These are phyloP conservation scores for Distichodus sexfasciatus DNA, from an alignment of 2,797 vertebrate species.

Conservation along the genomic window DNA sequence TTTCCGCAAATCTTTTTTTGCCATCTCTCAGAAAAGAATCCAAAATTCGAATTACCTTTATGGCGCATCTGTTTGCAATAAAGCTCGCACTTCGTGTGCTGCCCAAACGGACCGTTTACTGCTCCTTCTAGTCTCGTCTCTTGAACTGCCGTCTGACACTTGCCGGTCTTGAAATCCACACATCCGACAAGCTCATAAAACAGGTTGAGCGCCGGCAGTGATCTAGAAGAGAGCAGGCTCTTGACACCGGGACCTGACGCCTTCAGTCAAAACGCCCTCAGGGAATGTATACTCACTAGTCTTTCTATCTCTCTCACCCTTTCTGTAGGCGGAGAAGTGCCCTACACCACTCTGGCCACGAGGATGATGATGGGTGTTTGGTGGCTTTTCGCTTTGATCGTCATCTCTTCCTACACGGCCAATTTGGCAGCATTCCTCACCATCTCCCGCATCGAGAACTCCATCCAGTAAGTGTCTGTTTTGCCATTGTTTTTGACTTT, in stretches of 20 bases:
- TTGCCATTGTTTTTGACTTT: not conserved
- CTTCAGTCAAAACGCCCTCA: not conserved
- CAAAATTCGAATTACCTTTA: not conserved
- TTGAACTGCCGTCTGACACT: not conserved
- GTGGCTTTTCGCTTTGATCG: constrained; percentile 98
- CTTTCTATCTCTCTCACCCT: not conserved
- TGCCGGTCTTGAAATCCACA: not conserved
- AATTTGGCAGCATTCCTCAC: constrained; percentile 98
- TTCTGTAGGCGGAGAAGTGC: constrained; percentile 88
- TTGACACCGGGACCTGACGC: not conserved
- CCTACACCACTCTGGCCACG: constrained; percentile 94
- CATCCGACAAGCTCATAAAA: not conserved
- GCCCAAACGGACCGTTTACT: not conserved
- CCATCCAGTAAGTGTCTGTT: constrained; percentile 90
- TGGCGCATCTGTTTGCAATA: not conserved
- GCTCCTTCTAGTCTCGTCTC: not conserved
- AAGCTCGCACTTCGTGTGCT: not conserved
- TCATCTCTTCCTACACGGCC: constrained; percentile 97
- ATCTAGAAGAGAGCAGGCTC: not conserved
- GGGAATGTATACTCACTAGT: not conserved
- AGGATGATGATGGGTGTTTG: constrained; percentile 99
- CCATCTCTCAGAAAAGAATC: not conserved
- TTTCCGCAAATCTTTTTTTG: not conserved
- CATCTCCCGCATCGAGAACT: constrained; percentile 95
- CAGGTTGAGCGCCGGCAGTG: not conserved